Percentiles rank a stretch among this genome's conserved stretches.
phyloP scores from a whole-genome alignment of 1,140 invertebrate genomes.

The Sipha flava region DNA sequence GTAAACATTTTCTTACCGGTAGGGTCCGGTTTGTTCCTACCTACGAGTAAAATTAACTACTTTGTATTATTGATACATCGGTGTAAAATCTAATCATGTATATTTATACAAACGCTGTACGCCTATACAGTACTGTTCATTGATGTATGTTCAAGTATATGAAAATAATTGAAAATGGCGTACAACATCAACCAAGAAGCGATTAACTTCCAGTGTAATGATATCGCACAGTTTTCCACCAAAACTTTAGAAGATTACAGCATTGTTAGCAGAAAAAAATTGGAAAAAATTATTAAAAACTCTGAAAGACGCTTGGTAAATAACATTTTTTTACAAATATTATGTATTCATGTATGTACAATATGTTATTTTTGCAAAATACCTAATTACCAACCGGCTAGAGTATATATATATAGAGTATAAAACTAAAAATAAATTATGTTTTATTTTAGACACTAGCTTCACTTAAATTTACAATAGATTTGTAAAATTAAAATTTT shows the following conservation, averaged over 20 bases:
- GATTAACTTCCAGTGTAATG: background rate
- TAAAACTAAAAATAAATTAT: no score
- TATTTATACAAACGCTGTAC: background rate
- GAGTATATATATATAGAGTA: no score
- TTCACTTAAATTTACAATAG: no score
- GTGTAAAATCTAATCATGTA: background rate
- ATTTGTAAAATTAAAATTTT: no score
- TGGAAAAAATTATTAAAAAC: background rate
- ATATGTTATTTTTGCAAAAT: no score
- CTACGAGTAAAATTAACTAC: no score
- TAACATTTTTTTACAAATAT: background rate
- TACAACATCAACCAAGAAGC: background rate
- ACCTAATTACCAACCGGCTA: no score
- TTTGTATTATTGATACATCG: background rate
- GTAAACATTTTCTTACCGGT: background rate
- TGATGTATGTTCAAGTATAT: no score
- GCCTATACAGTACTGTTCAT: no score
- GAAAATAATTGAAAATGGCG: background rate
- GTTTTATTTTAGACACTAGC: no score
- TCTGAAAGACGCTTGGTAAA: slow-evolving; percentile 17
- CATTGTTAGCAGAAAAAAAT: background rate
- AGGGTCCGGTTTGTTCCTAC: background rate
- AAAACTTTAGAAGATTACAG: background rate
- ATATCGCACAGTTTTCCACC: background rate
- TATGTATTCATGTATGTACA: no score